Evolutionary conservation across 2,888 invertebrate genomes (phyloP).

Genomic region (Ormyrus labotus): DNA sequence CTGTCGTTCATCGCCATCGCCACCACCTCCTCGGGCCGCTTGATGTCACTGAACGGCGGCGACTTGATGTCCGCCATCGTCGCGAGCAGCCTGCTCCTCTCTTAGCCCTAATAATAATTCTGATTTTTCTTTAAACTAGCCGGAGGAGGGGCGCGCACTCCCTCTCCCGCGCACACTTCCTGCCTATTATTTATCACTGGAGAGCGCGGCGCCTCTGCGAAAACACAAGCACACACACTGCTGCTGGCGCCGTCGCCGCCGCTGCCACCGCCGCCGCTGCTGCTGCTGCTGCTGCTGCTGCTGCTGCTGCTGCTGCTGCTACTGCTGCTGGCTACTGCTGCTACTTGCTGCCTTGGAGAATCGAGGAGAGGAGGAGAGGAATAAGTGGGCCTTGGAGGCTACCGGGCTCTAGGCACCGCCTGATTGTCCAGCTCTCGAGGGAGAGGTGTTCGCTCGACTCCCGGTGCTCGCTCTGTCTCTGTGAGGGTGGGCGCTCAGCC

Average conservation of each 20-base stretch:
- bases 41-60: conserved; percentile 91
- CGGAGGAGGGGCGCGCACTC: neutral
- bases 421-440: too few relatives aligned
- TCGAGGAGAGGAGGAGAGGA: too few relatives aligned
- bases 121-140: neutral
- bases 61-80: conserved; percentile 88
- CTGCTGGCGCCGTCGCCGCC: neutral
- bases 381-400: neutral
- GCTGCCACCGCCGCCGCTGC: neutral
- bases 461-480: too few relatives aligned
- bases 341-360: too few relatives aligned
- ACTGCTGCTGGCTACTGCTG: neutral
- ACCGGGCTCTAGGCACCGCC: too few relatives aligned
- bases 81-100: conserved; percentile 60
- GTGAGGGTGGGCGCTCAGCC: conserved; percentile 48
- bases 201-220: neutral
- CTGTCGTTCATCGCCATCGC: conserved; percentile 97
- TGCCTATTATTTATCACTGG: neutral
- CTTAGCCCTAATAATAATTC: conserved; percentile 4
- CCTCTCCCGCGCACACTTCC: neutral
- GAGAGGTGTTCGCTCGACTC: too few relatives aligned
- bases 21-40: conserved; percentile 95
- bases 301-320: neutral
- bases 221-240: neutral
- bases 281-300: neutral